Percentiles rank a stretch among this genome's conserved stretches.
phyloP scores from a whole-genome alignment of 2,888 invertebrate species.

The Hydropsyche betteni region DNA sequence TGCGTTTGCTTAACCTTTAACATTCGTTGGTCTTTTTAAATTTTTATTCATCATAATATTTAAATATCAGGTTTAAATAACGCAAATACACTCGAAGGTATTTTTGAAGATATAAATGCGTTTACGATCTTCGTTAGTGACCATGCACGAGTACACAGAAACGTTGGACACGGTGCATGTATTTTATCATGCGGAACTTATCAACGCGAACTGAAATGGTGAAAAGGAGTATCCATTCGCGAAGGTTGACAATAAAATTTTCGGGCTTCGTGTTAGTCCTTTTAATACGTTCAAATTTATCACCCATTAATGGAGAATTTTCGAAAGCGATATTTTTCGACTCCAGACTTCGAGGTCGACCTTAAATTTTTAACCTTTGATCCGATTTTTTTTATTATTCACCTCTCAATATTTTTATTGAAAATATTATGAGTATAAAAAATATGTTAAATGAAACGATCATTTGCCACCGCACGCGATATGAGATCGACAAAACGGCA shows the following conservation, averaged over 20 bases:
- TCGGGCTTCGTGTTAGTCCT: background rate
- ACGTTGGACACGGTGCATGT: slow-evolving; percentile 24
- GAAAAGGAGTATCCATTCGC: slow-evolving; percentile 19
- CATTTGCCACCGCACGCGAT: too few species aligned
- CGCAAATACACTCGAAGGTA: background rate
- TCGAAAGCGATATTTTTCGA: slow-evolving; percentile 1
- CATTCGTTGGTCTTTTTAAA: too few species aligned
- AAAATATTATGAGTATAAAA: too few species aligned
- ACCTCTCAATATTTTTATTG: too few species aligned
- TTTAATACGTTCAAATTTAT: slow-evolving; percentile 44
- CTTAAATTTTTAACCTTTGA: too few species aligned
- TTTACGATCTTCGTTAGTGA: slow-evolving; percentile 19
- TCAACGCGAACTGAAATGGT: background rate
- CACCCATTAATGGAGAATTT: slow-evolving; percentile 26
- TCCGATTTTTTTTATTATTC: too few species aligned
- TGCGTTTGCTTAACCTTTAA: too few species aligned
- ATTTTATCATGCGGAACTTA: slow-evolving; percentile 35
- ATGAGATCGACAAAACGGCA: too few species aligned
- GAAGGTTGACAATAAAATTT: slow-evolving; percentile 28
- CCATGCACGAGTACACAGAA: slow-evolving; percentile 27
- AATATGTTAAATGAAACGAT: too few species aligned
- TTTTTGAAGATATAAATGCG: slow-evolving; percentile 8
- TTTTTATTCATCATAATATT: too few species aligned
- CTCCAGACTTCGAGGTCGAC: too few species aligned
- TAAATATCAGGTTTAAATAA: background rate